These are phyloP conservation scores for Drosophila melanica DNA, from an alignment of 1,140 invertebrate species.

Conservation along the genomic window DNA sequence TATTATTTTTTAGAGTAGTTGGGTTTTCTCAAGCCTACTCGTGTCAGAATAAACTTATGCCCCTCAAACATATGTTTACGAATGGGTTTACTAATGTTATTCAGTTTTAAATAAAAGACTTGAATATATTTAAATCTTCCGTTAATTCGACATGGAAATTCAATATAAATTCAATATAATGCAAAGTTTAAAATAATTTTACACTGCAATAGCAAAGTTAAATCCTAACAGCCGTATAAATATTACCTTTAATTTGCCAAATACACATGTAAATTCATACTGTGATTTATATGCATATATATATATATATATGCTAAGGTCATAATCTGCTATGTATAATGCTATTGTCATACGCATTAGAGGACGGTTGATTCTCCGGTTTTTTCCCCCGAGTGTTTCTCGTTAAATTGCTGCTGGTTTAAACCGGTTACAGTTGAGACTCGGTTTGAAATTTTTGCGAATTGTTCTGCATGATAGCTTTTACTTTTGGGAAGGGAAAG, in stretches of 20 bases:
- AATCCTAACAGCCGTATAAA: constrained; percentile 17
- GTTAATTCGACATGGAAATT: too few relatives aligned
- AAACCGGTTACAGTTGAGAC: constrained; percentile 29
- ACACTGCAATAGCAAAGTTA: constrained; percentile 9
- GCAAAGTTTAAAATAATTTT: too few relatives aligned
- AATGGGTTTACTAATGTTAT: neutral
- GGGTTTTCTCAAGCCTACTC: too few relatives aligned
- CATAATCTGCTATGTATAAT: constrained; percentile 17
- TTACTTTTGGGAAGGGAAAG: constrained; percentile 1
- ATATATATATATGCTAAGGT: constrained; percentile 18
- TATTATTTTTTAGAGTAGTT: too few relatives aligned
- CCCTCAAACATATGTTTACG: too few relatives aligned
- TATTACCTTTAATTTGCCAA: constrained; percentile 16
- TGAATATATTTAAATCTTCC: too few relatives aligned
- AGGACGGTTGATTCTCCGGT: neutral
- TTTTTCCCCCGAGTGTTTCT: neutral
- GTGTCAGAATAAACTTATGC: too few relatives aligned
- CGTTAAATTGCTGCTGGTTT: constrained; percentile 21
- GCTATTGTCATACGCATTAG: constrained; percentile 8
- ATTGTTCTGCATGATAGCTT: constrained; percentile 10
- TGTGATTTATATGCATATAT: neutral
- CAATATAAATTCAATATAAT: too few relatives aligned
- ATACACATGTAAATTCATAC: neutral
- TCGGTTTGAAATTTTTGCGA: neutral
- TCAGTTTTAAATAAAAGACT: too few relatives aligned